A percentile compares a stretch with the other conserved stretches of the same genome.
These are phyloP conservation scores for Aphelocoma coerulescens DNA, from an alignment of 2,113 vertebrate species.

Conservation along the genomic window DNA sequence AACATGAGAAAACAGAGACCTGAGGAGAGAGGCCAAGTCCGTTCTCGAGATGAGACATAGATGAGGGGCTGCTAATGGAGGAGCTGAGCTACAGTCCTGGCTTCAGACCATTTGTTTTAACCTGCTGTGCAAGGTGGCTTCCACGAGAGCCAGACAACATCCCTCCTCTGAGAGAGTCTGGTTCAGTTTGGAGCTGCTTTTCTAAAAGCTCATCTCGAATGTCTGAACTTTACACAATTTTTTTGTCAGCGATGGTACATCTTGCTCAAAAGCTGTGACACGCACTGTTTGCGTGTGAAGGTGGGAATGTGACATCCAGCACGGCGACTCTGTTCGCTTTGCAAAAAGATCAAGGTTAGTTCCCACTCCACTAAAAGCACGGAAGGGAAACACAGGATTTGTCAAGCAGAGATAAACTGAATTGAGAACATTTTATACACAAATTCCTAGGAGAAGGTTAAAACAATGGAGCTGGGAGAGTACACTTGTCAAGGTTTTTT, in stretches of 20 bases:
- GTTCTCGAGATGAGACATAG: accelerated
- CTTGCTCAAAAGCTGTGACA: neutral
- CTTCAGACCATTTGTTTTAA: neutral
- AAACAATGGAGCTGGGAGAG: slow-evolving; percentile 6
- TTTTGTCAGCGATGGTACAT: neutral
- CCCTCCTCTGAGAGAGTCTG: neutral
- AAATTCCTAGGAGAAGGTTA: slow-evolving; percentile 14
- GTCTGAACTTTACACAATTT: neutral
- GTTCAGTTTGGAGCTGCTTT: neutral
- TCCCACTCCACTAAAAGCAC: neutral
- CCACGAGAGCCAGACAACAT: accelerated
- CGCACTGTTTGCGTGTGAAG: neutral
- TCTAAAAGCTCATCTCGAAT: neutral
- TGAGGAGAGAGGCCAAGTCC: neutral
- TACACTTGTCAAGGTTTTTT: neutral
- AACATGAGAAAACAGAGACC: neutral
- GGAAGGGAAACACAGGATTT: neutral
- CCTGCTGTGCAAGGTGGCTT: neutral
- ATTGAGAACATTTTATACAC: slow-evolving; percentile 15
- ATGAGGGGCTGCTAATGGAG: neutral
- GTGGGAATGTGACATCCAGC: neutral
- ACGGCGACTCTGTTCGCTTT: neutral
- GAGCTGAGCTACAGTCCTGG: neutral
- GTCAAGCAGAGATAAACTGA: slow-evolving; percentile 16
- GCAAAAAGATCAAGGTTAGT: slow-evolving; percentile 32